These are phyloP conservation scores for Gallinago jamesoni DNA, from an alignment of 2,113 vertebrate genomes.

Conservation along the genomic window DNA sequence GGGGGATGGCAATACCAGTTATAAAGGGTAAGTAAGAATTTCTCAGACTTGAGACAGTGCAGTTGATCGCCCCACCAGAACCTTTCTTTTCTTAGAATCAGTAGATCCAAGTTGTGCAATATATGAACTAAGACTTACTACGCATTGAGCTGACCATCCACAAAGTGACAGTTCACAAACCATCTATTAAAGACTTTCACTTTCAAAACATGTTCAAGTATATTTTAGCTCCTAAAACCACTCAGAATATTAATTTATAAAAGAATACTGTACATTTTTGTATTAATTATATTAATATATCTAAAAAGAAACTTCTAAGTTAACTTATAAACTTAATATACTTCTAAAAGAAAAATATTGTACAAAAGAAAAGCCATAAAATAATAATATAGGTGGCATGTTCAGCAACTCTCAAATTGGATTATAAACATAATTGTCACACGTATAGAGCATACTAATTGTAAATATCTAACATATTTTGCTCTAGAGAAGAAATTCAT, in stretches of 20 bases:
- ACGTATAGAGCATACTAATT: not conserved
- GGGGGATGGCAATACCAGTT: fast-evolving
- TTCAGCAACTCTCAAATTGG: not conserved
- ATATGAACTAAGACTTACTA: not conserved
- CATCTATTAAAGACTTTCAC: not conserved
- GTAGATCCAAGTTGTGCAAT: not conserved
- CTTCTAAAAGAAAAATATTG: not conserved
- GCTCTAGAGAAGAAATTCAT: not conserved
- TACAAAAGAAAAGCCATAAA: not conserved
- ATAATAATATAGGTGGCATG: not conserved
- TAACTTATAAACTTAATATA: not conserved
- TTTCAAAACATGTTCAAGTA: not conserved
- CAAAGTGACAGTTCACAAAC: not conserved
- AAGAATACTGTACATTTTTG: not conserved
- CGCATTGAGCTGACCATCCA: not conserved
- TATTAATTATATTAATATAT: not conserved
- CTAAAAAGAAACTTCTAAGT: not conserved
- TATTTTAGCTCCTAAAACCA: not conserved
- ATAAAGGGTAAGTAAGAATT: not conserved
- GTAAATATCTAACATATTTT: not conserved
- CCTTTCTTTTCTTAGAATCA: not conserved
- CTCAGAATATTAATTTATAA: not conserved
- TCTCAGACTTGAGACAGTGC: not conserved
- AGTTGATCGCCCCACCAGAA: fast-evolving
- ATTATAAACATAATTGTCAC: not conserved